A percentile compares a stretch with the other conserved stretches of the same genome.
Evolutionary conservation across 2,797 vertebrate species (phyloP).

Genomic region (Perodicticus potto): DNA sequence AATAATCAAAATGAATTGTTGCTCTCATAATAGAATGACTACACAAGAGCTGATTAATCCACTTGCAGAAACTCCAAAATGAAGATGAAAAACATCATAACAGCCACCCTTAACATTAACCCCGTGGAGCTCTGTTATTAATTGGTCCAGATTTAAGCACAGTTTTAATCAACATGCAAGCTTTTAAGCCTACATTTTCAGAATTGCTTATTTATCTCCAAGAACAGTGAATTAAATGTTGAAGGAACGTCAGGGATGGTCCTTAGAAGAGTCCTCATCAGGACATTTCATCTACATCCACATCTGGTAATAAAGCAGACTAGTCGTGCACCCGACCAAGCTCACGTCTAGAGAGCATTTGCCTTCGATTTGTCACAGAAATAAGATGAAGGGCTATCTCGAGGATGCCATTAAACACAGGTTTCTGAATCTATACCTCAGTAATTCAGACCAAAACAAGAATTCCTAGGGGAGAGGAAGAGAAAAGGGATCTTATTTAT

Average conservation of each 20-base stretch:
- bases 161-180: slow-evolving; percentile 83
- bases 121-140: slow-evolving; percentile 83
- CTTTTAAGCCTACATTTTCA: slow-evolving; percentile 76
- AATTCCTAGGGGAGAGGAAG: not conserved
- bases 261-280: slow-evolving; percentile 41
- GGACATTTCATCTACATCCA: not conserved
- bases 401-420: not conserved
- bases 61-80: slow-evolving; percentile 80
- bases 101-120: slow-evolving; percentile 81
- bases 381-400: not conserved
- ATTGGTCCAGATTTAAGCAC: slow-evolving; percentile 85
- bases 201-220: slow-evolving; percentile 70
- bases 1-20: slow-evolving; percentile 85
- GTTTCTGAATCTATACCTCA: not conserved
- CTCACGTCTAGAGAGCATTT: not conserved
- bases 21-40: slow-evolving; percentile 74
- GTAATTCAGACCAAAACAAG: slow-evolving; percentile 52
- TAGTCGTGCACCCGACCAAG: not conserved
- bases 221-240: slow-evolving; percentile 74
- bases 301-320: slow-evolving; percentile 33
- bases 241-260: slow-evolving; percentile 72
- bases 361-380: slow-evolving; percentile 36
- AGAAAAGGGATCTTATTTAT: not conserved
- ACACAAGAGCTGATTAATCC: slow-evolving; percentile 78
- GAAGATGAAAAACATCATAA: slow-evolving; percentile 82